Base-by-base conservation (phyloP, 2,113 vertebrate species). In the Spheniscus mendiculus region DNA sequence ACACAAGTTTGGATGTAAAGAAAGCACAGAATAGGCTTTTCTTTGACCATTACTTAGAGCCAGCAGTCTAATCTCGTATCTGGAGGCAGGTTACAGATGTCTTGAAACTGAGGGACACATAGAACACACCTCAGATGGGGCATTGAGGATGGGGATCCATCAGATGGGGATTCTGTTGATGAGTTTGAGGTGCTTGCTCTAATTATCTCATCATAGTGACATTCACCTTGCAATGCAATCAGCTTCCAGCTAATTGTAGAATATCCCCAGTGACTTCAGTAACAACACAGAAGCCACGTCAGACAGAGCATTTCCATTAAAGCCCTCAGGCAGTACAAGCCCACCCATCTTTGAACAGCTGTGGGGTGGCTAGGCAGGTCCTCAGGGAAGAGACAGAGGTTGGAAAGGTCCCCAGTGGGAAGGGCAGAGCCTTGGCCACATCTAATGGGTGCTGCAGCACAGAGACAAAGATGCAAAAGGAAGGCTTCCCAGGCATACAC, bases 41-140 rank as follows among this genome's bases (percentile, higher is more conserved):
- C 40, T 70, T 27, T 22, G 36, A 30, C 32, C 20, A 9, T 16
- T n/a, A 11, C n/a, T 4, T 5, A 29, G 20, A 86, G 34, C 6
- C 23, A 79, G 12, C 13, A 58, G 40, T 3, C 49, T 34, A 6
- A 81, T 20, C 22, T 12, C 2, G 0, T 11, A 42, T 34, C 69
- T 38, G 23, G 32, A 61, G 12, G 40, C 45, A 77, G 40, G 10
- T 42, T 76, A 69, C 52, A 71, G 40, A 52, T 49, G 9, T 45
- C 65, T 66, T 52, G 77, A 65, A 78, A 85, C 45, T 1, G 0
- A 61, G 58, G 30, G 70, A n/a, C n/a, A 42, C 45, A 42, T 14
- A 45, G 67, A 29, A 5, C 36, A 8, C 0, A 0, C 9, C 62
- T 77, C 0, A 0, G 63, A 52, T 7, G 14, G 15, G 38, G n/a